Evolutionary conservation across 2,797 vertebrate genomes (phyloP).

Genomic region (Ptychobarbus kaznakovi): DNA sequence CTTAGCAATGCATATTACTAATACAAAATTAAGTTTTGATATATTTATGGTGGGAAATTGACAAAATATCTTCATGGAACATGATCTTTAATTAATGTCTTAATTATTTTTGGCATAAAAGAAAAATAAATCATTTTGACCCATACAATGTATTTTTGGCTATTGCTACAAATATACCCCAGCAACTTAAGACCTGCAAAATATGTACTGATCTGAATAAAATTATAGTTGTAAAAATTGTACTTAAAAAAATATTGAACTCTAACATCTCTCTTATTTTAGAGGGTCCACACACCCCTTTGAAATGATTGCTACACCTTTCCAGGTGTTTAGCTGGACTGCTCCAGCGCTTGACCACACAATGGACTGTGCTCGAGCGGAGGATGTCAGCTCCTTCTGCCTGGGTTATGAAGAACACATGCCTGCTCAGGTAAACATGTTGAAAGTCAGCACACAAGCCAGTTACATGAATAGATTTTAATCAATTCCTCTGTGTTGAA

Average conservation of each 20-base stretch:
- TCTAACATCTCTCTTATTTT: conserved; percentile 12
- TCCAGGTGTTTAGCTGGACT: conserved; percentile 93
- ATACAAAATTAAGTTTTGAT: too few relatives aligned
- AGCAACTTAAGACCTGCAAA: too few relatives aligned
- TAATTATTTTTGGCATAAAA: too few relatives aligned
- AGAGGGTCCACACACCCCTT: conserved; percentile 69
- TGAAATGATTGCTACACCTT: conserved; percentile 92
- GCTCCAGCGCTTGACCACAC: conserved; percentile 87
- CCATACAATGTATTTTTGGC: too few relatives aligned
- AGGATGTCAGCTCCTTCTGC: conserved; percentile 87
- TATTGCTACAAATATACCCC: too few relatives aligned
- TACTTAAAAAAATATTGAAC: not conserved
- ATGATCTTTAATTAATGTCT: too few relatives aligned
- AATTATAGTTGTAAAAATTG: not conserved
- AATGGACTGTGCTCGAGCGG: conserved; percentile 89
- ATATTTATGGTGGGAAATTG: too few relatives aligned
- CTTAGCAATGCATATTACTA: too few relatives aligned
- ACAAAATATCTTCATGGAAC: too few relatives aligned
- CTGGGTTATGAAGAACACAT: conserved; percentile 91
- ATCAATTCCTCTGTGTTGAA: conserved; percentile 4
- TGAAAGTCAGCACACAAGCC: not conserved
- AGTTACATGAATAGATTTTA: not conserved
- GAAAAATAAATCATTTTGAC: too few relatives aligned
- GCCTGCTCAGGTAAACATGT: conserved; percentile 86
- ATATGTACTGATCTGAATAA: too few relatives aligned